Evolutionary conservation across 2,113 vertebrate genomes (phyloP).

Genomic region (Colinus virginianus): DNA sequence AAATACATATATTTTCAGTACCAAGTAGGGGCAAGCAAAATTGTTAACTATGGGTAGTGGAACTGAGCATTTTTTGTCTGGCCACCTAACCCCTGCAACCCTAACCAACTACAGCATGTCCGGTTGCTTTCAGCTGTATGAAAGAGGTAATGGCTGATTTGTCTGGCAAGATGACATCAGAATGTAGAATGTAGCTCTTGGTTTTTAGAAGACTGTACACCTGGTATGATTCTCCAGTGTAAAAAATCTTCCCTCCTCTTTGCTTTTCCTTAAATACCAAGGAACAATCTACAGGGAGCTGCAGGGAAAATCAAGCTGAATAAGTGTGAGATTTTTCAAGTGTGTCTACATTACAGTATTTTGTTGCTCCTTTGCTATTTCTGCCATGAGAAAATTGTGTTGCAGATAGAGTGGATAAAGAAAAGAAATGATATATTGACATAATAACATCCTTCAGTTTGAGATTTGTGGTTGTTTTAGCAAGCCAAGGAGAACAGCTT

Average conservation of each 20-base stretch:
- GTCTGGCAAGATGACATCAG: not conserved
- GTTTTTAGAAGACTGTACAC: not conserved
- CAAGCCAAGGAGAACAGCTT: not conserved
- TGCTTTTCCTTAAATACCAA: not conserved
- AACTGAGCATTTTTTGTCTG: not conserved
- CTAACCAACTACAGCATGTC: not conserved
- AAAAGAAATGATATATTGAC: not conserved
- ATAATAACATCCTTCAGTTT: not conserved
- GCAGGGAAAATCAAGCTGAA: not conserved
- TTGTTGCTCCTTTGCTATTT: not conserved
- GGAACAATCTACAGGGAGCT: not conserved
- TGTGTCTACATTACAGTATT: not conserved
- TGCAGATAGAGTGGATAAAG: not conserved
- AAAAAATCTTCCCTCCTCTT: not conserved
- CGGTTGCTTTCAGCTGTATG: not conserved
- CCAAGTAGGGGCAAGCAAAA: not conserved
- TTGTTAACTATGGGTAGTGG: not conserved
- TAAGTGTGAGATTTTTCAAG: not conserved
- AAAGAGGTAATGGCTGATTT: not conserved
- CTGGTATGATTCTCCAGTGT: too few species aligned
- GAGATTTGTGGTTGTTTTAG: not conserved
- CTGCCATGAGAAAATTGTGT: not conserved
- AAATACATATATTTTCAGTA: too few species aligned
- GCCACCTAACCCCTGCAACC: not conserved
- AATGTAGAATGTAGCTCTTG: not conserved